Percentiles rank a stretch among this genome's conserved stretches.
Evolutionary conservation across 2,888 invertebrate genomes (phyloP).

Genomic region (Drosophila emarginata): DNA sequence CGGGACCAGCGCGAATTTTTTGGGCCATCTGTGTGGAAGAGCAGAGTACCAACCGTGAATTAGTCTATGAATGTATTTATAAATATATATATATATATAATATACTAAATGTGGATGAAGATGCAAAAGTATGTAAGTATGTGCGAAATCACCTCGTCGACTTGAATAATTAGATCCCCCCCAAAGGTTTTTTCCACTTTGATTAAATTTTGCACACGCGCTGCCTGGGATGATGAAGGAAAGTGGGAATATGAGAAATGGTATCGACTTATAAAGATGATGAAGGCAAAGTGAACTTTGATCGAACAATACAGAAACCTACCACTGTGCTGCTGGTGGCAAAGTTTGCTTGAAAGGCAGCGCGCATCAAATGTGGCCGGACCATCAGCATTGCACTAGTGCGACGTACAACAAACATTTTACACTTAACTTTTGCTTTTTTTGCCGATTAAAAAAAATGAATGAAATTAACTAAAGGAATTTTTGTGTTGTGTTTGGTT

Average conservation of each 20-base stretch:
- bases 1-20: slow-evolving; percentile 92
- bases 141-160: slow-evolving; percentile 43
- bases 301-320: slow-evolving; percentile 24
- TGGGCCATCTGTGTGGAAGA: slow-evolving; percentile 79
- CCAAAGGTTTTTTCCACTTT: slow-evolving; percentile 24
- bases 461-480: slow-evolving; percentile 33
- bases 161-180: background rate
- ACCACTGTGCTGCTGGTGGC: slow-evolving; percentile 61
- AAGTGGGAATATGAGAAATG: slow-evolving; percentile 10
- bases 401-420: slow-evolving; percentile 63
- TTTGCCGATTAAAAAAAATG: slow-evolving; percentile 11
- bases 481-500: background rate
- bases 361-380: slow-evolving; percentile 26
- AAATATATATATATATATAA: slow-evolving; percentile 11
- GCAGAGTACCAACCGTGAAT: slow-evolving; percentile 34
- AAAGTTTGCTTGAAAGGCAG: slow-evolving; percentile 57
- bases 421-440: slow-evolving; percentile 19
- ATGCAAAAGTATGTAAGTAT: background rate
- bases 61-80: background rate
- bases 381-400: slow-evolving; percentile 41
- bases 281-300: slow-evolving; percentile 60
- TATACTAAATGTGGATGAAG: slow-evolving; percentile 3
- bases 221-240: slow-evolving; percentile 21
- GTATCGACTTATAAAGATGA: slow-evolving; percentile 4
- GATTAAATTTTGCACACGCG: background rate